Evolutionary conservation across 2,113 vertebrate genomes (phyloP), one percentile per base, ranked within the genome.

Genomic region (Seriola dumerili): DNA sequence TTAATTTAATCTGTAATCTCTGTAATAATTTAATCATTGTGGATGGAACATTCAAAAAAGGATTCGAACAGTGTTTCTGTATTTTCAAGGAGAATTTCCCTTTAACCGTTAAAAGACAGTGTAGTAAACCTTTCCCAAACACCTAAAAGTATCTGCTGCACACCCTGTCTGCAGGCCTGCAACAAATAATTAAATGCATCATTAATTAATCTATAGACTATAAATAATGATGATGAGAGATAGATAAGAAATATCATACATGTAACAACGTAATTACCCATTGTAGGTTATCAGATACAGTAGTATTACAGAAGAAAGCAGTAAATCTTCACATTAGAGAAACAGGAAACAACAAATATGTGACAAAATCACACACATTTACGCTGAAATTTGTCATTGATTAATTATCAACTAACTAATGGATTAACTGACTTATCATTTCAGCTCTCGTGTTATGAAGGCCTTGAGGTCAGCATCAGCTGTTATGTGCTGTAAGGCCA

Each of bases 111-210:
- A 23, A 62, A 57, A 36, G 12, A 65, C 13, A 25, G 54, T 25
- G 48, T 13, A 63, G 19, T 57, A 57, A 42, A 36, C 11, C 3
- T 40, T 40, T n/a, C 36, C 23, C 12, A 70, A 29, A 29, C 34
- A 52, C 29, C 13, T n/a, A 55, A n/a, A 48, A 69, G 21, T 44
- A 74, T 40, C 48, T 79, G 66, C 50, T 38, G 48, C 50, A 32
- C 50, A 71, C 65, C 65, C 36, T 63, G 8, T 1, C 34, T 40
- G 10, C 19, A 12, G 36, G 36, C 11, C 36, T 42, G 10, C 38
- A 5, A 42, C 21, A 42, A 23, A n/a, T 42, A 5, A 64, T 38
- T 63, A 5, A 16, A 14, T 13, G 19, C 19, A 63, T 40, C 34
- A 34, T 21, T 9, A 10, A 42, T 38, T 4, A 12, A 63, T 21